Evolutionary conservation across 2,888 invertebrate genomes (phyloP).

Genomic region (Minunthozetes semirufus): DNA sequence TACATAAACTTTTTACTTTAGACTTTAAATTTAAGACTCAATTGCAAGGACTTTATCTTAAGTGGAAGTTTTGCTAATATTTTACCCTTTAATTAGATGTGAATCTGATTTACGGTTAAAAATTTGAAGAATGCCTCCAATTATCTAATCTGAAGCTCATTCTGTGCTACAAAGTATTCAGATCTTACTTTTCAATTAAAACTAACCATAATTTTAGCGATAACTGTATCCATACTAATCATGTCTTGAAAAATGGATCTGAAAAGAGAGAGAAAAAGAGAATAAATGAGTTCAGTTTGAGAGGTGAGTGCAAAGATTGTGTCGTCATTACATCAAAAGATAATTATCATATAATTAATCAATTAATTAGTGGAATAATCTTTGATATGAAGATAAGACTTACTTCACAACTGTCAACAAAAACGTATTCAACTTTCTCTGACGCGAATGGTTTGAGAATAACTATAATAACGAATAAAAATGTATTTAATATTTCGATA

Average conservation of each 20-base stretch:
- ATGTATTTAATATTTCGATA: not conserved
- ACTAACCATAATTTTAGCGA: slow-evolving; percentile 66
- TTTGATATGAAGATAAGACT: slow-evolving; percentile 46
- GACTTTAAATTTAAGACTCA: not conserved
- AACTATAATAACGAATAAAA: slow-evolving; percentile 48
- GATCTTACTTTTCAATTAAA: not conserved
- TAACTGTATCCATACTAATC: slow-evolving; percentile 71
- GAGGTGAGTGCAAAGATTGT: not conserved
- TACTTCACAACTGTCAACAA: slow-evolving; percentile 72
- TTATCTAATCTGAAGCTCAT: not conserved
- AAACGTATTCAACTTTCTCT: slow-evolving; percentile 67
- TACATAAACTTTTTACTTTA: too few relatives aligned
- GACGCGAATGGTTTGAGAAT: slow-evolving; percentile 62
- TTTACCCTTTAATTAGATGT: not conserved
- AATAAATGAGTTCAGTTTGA: not conserved
- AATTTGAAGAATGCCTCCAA: not conserved
- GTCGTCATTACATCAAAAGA: not conserved
- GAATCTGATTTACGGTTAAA: not conserved
- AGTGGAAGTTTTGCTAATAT: not conserved
- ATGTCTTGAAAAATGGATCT: slow-evolving; percentile 83
- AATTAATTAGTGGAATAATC: too few relatives aligned
- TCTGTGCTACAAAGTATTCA: not conserved
- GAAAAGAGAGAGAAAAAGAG: slow-evolving; percentile 36
- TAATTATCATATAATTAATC: not conserved
- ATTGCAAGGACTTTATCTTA: not conserved